These are phyloP conservation scores for Anagrus nilaparvatae DNA, from an alignment of 1,140 invertebrate species.

Conservation along the genomic window DNA sequence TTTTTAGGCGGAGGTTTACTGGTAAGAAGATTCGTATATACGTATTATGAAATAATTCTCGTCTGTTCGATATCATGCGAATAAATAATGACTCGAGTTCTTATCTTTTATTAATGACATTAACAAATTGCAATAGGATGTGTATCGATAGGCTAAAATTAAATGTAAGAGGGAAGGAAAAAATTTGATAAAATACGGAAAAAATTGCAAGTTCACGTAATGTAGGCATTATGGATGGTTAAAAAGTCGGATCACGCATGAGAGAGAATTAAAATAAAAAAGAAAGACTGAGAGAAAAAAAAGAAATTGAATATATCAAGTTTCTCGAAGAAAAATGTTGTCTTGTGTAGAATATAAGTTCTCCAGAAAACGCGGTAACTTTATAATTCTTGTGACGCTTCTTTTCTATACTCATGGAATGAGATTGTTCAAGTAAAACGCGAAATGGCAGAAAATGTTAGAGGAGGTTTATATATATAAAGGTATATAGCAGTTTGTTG, in stretches of 20 bases:
- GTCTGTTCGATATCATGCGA: too few relatives aligned
- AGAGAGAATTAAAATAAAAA: conserved; percentile 15
- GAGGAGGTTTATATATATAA: conserved; percentile 13
- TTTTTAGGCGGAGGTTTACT: conserved; percentile 25
- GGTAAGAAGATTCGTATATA: too few relatives aligned
- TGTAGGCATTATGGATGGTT: too few relatives aligned
- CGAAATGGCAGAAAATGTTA: conserved; percentile 7
- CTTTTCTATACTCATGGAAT: conserved; percentile 12
- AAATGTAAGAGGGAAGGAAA: too few relatives aligned
- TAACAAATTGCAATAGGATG: too few relatives aligned
- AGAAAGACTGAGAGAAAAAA: neutral
- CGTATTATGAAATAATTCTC: too few relatives aligned
- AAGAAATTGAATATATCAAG: neutral
- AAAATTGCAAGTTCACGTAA: too few relatives aligned
- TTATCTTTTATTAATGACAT: too few relatives aligned
- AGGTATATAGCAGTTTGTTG: conserved; percentile 23
- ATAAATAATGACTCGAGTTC: too few relatives aligned
- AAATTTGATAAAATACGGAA: too few relatives aligned
- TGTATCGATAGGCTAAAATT: too few relatives aligned
- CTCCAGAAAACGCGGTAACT: conserved; percentile 15
- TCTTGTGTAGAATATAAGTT: too few relatives aligned
- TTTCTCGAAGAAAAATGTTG: conserved; percentile 1
- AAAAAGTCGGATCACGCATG: conserved; percentile 5
- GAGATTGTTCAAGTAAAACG: conserved; percentile 10
- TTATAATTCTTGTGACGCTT: conserved; percentile 29